phyloP scores from a whole-genome alignment of 2,797 vertebrate species.

The Pangasius macronema region DNA sequence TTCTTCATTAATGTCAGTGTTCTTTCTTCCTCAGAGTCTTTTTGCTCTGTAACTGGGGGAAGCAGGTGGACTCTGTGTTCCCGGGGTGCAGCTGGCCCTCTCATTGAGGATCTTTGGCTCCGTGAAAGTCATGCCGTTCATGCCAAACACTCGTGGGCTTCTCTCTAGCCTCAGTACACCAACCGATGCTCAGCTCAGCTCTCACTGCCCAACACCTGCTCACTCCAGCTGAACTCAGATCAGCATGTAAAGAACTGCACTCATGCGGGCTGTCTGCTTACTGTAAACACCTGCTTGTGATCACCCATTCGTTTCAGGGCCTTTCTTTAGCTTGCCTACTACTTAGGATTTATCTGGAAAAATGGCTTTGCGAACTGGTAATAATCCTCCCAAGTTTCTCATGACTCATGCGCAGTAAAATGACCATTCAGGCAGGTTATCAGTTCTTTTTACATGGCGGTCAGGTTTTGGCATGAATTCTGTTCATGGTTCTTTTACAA shows the following conservation, averaged over 20 bases:
- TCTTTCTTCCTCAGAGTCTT: conserved; percentile 16
- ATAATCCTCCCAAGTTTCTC: neutral
- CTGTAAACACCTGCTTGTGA: conserved; percentile 21
- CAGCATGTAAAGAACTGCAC: conserved; percentile 14
- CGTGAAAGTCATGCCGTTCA: conserved; percentile 11
- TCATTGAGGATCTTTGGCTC: conserved; percentile 44
- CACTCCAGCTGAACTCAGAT: conserved; percentile 26
- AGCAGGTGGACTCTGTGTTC: conserved; percentile 50
- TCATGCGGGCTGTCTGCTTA: neutral
- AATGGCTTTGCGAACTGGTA: neutral
- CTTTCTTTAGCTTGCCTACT: neutral
- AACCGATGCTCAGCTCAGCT: neutral
- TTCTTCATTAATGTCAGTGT: conserved; percentile 7
- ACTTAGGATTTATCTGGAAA: neutral
- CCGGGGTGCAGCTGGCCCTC: conserved; percentile 45
- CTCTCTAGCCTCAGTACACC: conserved; percentile 21
- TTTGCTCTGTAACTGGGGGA: conserved; percentile 25
- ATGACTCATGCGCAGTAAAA: conserved; percentile 16
- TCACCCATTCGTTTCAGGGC: neutral
- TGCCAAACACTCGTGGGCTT: conserved; percentile 30
- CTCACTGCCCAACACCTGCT: conserved; percentile 19
- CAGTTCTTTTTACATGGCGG: conserved; percentile 15
- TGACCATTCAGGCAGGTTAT: conserved; percentile 23
- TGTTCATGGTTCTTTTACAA: conserved; percentile 27
- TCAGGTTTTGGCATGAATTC: conserved; percentile 25